Base-by-base conservation (phyloP, 2,797 vertebrate genomes). In the Clarias pachynema region DNA sequence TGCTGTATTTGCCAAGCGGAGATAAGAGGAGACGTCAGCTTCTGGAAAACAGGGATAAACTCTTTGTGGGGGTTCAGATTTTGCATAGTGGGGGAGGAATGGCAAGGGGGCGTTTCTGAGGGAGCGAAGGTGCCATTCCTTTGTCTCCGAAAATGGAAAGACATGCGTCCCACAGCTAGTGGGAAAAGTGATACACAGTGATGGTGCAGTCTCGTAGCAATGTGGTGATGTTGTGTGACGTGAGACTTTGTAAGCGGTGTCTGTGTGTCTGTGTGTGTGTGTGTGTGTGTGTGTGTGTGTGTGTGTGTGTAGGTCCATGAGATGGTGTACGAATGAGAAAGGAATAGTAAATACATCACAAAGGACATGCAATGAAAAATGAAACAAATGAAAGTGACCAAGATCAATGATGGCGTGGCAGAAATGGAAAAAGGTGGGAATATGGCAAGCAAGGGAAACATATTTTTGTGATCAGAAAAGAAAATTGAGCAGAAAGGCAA, bases 1-100 rank as follows among this genome's bases (percentile, higher is more conserved):
- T 86, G 91, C 91, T 91, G 93, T 94, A 95, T 94, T 95, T 95
- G 94, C 92, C 93, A 93, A 90, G 91, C 90, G 88, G 93, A 94
- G 94, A 96, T 95, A 95, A 96, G 93, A 91, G 91, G 90, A 93
- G 94, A 94, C 93, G 93, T 94, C 93, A 93, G 93, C 91, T 91
- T 93, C 91, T 81, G 91, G 91, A 92, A 92, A 94, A 93, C 89
- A 91, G 89, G 93, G 92, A 94, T 94, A 94, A 94, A 89, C 87
- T 86, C 81, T 85, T 85, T 79, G 87, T 84, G 88, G 86, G 87
- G 89, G 88, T 88, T 86, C 84, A 77, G 81, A 84, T 86, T 87
- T 79, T 83, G 78, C 84, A 83, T 86, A 72, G 82, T 86, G 87
- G 83, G 87, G 89, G 91, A 84, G 89, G 85, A 88, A 87, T 80